These are phyloP conservation scores for Drosophila nr. fundita DNA, from an alignment of 2,888 invertebrate species.

Conservation along the genomic window DNA sequence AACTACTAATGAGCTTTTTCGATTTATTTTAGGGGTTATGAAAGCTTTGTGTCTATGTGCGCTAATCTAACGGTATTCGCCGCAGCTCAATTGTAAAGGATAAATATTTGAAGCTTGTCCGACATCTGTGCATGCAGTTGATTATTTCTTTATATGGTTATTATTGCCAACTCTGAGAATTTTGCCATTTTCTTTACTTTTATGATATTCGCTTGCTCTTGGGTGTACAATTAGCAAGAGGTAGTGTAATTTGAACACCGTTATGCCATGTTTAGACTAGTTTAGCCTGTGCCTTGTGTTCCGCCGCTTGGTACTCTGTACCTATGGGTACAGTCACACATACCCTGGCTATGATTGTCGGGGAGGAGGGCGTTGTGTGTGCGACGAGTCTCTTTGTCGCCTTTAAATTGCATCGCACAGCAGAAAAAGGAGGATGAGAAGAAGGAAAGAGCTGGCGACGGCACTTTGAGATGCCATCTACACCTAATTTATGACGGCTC, in stretches of 20 bases:
- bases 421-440: constrained; percentile 16
- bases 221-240: neutral
- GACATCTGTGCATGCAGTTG: neutral
- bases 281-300: constrained; percentile 12
- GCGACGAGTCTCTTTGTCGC: constrained; percentile 33
- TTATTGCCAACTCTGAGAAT: constrained; percentile 12
- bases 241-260: neutral
- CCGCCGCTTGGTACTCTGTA: neutral
- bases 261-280: constrained; percentile 9
- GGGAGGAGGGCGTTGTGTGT: constrained; percentile 22
- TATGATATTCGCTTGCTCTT: constrained; percentile 9
- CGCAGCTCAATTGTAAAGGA: neutral
- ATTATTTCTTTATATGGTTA: neutral
- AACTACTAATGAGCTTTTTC: neutral
- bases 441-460: constrained; percentile 36
- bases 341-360: constrained; percentile 15
- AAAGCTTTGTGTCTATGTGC: constrained; percentile 1
- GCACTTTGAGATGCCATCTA: constrained; percentile 76
- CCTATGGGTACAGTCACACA: constrained; percentile 33
- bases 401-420: constrained; percentile 43
- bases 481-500: constrained; percentile 75
- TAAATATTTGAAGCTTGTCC: neutral
- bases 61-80: neutral
- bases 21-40: neutral
- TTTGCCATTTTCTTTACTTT: constrained; percentile 20